Evolutionary conservation across 2,888 invertebrate genomes (phyloP), one percentile per base, ranked within the genome.

Genomic region (Arctia plantaginis): DNA sequence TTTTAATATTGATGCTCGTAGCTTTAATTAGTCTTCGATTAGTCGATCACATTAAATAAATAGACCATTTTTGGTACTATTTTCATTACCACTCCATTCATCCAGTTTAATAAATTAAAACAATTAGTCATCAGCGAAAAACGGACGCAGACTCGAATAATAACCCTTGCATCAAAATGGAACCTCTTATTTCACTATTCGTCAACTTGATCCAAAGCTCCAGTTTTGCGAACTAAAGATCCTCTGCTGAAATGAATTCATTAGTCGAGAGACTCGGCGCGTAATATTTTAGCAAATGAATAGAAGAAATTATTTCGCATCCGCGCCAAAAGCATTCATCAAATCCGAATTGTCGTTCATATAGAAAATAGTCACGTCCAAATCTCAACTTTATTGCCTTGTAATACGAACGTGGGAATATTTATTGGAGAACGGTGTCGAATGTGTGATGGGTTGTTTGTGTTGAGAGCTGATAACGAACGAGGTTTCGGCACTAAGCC

Each of bases 201-300:
- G 85, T 88, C 89, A 87, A 87, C 86, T 86, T 85, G 82, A 85
- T 86, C 84, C 81, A 84, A 79, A 77, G 82, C 83, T 78, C 75
- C 82, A 82, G 81, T 82, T 77, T 78, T 73, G 75, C 69, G 71
- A 81, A 84, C 82, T 84, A 84, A 84, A 80, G 81, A 86, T 82
- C 78, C 79, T 84, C 88, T 84, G 91, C 91, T 90, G 88, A 92
- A 92, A 91, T 90, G 90, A 91, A 92, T 92, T 93, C 93, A 93
- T 93, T 92, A 92, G 89, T 90, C 88, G 41, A 84, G 86, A 85
- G 87, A 90, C 87, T 87, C 84, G 87, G 85, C 82, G 81, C 82
- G 89, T 89, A 90, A 93, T 93, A 93, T 92, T 93, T 93, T 93
- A 92, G 89, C 88, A 83, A 82, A 88, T 93, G 92, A 93, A 93